Evolutionary conservation across 2,888 invertebrate genomes (phyloP).

Genomic region (Altica lythri): DNA sequence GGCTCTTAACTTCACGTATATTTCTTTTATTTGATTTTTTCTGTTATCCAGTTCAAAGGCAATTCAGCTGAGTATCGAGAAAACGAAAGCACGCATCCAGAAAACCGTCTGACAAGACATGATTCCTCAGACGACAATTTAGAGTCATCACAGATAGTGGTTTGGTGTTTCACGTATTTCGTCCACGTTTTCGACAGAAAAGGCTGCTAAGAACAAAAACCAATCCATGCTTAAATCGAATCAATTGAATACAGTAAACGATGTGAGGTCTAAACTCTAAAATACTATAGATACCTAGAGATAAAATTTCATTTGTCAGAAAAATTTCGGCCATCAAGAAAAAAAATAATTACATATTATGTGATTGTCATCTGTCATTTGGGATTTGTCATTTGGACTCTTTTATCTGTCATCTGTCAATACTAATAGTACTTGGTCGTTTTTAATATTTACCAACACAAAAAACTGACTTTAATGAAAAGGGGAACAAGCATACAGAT

Average conservation of each 20-base stretch:
- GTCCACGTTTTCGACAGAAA: slow-evolving; percentile 13
- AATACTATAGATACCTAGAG: too few species aligned
- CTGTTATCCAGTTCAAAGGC: slow-evolving; percentile 14
- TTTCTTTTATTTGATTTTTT: slow-evolving; percentile 2
- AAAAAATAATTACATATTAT: too few species aligned
- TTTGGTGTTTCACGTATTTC: slow-evolving; percentile 20
- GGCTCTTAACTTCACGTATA: not conserved
- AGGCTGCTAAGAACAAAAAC: slow-evolving; percentile 2
- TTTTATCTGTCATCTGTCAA: too few species aligned
- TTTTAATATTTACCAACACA: too few species aligned
- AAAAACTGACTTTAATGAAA: too few species aligned
- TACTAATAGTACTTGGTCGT: too few species aligned
- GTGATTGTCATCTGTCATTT: too few species aligned
- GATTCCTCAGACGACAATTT: slow-evolving; percentile 31
- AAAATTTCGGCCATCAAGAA: too few species aligned
- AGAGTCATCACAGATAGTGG: slow-evolving; percentile 22
- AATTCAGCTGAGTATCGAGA: slow-evolving; percentile 25
- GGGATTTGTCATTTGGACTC: too few species aligned
- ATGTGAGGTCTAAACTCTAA: too few species aligned
- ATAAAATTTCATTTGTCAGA: too few species aligned
- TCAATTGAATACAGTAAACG: slow-evolving; percentile 10
- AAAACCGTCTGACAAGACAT: slow-evolving; percentile 31
- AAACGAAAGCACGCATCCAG: slow-evolving; percentile 27
- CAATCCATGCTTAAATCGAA: slow-evolving; percentile 4
- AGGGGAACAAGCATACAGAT: too few species aligned